Base-by-base conservation (phyloP, 2,888 invertebrate species). In the Brassicogethes aeneus region DNA sequence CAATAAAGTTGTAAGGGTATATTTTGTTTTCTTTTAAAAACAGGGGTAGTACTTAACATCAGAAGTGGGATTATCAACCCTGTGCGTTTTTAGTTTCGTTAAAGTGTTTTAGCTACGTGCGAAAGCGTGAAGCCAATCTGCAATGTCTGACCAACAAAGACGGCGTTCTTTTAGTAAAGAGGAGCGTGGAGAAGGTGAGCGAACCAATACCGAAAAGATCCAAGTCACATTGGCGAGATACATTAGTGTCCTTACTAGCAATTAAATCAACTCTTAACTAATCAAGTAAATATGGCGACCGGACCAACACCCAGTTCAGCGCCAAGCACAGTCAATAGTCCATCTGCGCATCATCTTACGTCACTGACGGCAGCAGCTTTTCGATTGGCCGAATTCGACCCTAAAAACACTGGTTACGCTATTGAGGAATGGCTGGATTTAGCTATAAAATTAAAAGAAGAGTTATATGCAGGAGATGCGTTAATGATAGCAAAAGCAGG, bases 401-500 rank as follows among this genome's bases (percentile, higher is more conserved):
- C n/a, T n/a, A n/a, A n/a, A n/a, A n/a, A n/a, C n/a, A n/a, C n/a
- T n/a, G n/a, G n/a, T n/a, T n/a, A n/a, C n/a, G n/a, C n/a, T n/a
- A n/a, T n/a, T n/a, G n/a, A n/a, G n/a, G n/a, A n/a, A n/a, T n/a
- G n/a, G n/a, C n/a, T n/a, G n/a, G n/a, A n/a, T n/a, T n/a, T n/a
- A n/a, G n/a, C n/a, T n/a, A n/a, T n/a, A n/a, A n/a, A n/a, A n/a
- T n/a, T n/a, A n/a, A n/a, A n/a, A n/a, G n/a, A n/a, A n/a, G n/a
- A n/a, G n/a, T n/a, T n/a, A n/a, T n/a, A n/a, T n/a, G 8, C 29
- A 12, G 10, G 44, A 34, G 37, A 44, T 35, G 41, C 39, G 2
- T 15, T 43, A 13, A 43, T 43, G 32, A 37, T 40, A 7, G 32
- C 40, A 15, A 38, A 45, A 31, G 40, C 40, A 16, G 42, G 39